A percentile compares a stretch with the other conserved stretches of the same genome.
These are phyloP conservation scores for Sebastes vulpes DNA, from an alignment of 2,797 vertebrate species.

Conservation along the genomic window DNA sequence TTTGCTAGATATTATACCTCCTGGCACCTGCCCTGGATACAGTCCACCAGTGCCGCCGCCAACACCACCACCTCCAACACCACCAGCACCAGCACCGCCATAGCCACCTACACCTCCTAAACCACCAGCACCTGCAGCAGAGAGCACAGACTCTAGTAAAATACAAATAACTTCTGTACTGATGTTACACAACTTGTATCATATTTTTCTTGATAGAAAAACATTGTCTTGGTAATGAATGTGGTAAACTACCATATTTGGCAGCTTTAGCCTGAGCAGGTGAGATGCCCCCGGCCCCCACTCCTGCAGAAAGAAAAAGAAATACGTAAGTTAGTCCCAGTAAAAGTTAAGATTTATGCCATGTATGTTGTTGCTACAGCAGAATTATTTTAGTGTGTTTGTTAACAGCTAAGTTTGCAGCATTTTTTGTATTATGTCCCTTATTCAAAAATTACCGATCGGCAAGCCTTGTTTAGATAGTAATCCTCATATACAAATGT, in stretches of 20 bases:
- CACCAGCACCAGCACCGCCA: neutral
- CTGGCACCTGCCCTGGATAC: neutral
- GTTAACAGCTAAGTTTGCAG: neutral
- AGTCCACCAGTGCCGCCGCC: neutral
- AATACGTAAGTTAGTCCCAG: neutral
- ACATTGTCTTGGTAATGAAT: conserved; percentile 1
- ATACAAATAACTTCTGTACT: neutral
- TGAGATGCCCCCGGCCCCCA: conserved; percentile 84
- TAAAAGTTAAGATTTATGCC: neutral
- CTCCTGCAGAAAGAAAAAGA: conserved; percentile 69
- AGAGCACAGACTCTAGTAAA: neutral
- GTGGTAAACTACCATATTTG: conserved; percentile 88
- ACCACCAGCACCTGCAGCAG: conserved; percentile 35
- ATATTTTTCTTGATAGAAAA: neutral
- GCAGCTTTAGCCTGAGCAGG: conserved; percentile 91
- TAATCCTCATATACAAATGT: neutral
- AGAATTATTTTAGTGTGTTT: neutral
- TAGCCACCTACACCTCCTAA: neutral
- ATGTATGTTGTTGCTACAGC: neutral
- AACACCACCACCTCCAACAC: neutral
- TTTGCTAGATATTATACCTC: neutral
- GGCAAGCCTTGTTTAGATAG: neutral
- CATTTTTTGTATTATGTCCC: neutral
- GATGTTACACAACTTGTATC: neutral
- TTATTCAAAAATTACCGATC: neutral